Evolutionary conservation across 2,797 vertebrate genomes (phyloP).

Genomic region (Rhyacichthys aspro): DNA sequence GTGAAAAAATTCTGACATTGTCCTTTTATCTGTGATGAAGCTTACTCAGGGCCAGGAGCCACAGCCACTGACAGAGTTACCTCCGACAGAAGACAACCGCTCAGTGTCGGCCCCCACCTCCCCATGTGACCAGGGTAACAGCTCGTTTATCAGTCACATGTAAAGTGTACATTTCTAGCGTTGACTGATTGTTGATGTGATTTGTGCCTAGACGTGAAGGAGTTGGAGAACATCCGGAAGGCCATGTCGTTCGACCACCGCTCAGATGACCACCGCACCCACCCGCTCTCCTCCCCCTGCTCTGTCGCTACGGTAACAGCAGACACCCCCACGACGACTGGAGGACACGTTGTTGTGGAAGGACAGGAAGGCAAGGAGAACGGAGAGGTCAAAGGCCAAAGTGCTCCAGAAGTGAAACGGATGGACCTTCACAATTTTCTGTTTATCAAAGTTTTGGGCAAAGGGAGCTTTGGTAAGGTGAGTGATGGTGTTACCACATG

Average conservation of each 20-base stretch:
- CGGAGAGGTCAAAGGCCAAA: conserved; percentile 83
- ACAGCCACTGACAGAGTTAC: conserved; percentile 79
- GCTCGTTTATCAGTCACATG: neutral
- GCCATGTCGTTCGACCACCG: conserved; percentile 92
- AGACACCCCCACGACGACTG: neutral
- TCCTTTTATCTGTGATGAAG: conserved; percentile 59
- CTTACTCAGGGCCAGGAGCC: conserved; percentile 87
- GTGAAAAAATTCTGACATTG: too few species aligned
- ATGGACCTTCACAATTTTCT: conserved; percentile 90
- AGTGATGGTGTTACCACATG: conserved; percentile 34
- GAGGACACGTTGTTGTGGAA: neutral
- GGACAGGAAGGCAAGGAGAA: conserved; percentile 68
- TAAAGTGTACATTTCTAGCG: too few species aligned
- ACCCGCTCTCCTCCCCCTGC: conserved; percentile 64
- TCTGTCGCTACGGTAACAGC: conserved; percentile 45
- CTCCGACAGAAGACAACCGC: conserved; percentile 86
- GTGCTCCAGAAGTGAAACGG: conserved; percentile 70
- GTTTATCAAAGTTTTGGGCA: conserved; percentile 97
- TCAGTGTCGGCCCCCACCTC: conserved; percentile 94
- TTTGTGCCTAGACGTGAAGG: conserved; percentile 84
- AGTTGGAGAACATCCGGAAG: conserved; percentile 95
- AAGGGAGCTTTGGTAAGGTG: conserved; percentile 98
- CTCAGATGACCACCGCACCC: conserved; percentile 86
- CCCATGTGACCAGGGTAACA: conserved; percentile 91
- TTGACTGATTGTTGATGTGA: neutral